These are phyloP conservation scores for Ammodytes marinus DNA, from an alignment of 2,113 vertebrate genomes.

Conservation along the genomic window DNA sequence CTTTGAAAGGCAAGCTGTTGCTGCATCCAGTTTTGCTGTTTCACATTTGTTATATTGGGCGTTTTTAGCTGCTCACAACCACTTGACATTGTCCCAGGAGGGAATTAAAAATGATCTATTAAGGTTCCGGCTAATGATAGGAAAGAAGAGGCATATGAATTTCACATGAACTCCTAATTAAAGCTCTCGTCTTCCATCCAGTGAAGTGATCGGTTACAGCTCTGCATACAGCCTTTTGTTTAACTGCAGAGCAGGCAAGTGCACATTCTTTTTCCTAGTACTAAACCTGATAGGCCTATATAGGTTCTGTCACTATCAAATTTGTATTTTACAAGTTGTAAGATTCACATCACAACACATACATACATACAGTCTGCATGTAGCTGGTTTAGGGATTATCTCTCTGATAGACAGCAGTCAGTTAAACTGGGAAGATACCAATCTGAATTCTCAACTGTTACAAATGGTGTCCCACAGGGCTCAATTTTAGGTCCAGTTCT, in stretches of 20 bases:
- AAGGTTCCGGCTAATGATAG: conserved; percentile 32
- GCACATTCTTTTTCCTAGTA: too few relatives aligned
- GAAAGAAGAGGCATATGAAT: conserved; percentile 9
- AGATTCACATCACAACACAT: background rate
- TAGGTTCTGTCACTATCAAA: background rate
- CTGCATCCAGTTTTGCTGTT: background rate
- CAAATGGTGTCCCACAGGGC: too few relatives aligned
- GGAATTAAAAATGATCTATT: background rate
- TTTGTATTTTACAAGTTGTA: too few relatives aligned
- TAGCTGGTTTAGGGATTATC: too few relatives aligned
- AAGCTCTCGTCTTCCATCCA: background rate
- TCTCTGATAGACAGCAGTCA: too few relatives aligned
- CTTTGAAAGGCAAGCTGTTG: background rate
- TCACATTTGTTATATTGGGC: background rate
- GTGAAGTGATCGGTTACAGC: conserved; percentile 2
- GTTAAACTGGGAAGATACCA: too few relatives aligned
- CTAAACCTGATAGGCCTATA: background rate
- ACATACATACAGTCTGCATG: too few relatives aligned
- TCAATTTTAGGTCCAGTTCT: too few relatives aligned
- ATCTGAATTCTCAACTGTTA: too few relatives aligned
- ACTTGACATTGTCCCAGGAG: conserved; percentile 15
- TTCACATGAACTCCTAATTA: conserved; percentile 33
- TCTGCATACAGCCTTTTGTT: background rate
- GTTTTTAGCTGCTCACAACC: background rate
- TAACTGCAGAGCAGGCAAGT: background rate